A percentile compares a stretch with the other conserved stretches of the same genome.
Evolutionary conservation across 2,888 invertebrate species (phyloP).

Genomic region (Heliothis peltigera): DNA sequence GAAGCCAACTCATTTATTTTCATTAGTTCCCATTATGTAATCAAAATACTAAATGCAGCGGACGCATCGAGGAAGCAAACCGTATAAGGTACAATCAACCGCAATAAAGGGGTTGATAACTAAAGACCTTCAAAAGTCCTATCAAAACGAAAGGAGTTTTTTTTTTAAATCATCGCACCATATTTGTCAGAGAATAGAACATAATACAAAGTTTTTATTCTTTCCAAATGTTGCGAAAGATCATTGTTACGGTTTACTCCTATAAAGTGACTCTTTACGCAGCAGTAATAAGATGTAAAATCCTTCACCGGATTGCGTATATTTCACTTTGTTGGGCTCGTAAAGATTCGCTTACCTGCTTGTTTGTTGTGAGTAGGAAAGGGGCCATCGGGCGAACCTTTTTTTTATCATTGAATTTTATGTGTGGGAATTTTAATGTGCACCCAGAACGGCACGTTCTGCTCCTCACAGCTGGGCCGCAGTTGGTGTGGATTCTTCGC

Average conservation of each 20-base stretch:
- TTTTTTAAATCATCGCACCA: constrained; percentile 66
- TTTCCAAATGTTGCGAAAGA: constrained; percentile 73
- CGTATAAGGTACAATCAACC: constrained; percentile 68
- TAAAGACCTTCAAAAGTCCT: constrained; percentile 65
- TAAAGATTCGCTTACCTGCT: constrained; percentile 89
- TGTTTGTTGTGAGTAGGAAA: constrained; percentile 87
- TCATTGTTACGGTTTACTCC: constrained; percentile 70
- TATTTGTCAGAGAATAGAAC: constrained; percentile 71
- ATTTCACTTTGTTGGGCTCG: constrained; percentile 84
- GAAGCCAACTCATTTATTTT: constrained; percentile 67
- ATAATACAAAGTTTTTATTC: constrained; percentile 77
- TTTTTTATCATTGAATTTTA: constrained; percentile 85
- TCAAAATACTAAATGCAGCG: constrained; percentile 66
- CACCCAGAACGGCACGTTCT: constrained; percentile 87
- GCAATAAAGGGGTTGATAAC: constrained; percentile 67
- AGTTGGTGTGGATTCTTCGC: constrained; percentile 81
- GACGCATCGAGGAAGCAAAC: constrained; percentile 68
- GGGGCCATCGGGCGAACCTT: constrained; percentile 83
- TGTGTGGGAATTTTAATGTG: constrained; percentile 89
- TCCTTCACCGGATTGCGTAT: constrained; percentile 78
- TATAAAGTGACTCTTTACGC: constrained; percentile 75
- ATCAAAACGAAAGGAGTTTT: constrained; percentile 69
- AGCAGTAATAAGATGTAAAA: constrained; percentile 83
- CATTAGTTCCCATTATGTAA: constrained; percentile 71
- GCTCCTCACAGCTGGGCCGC: constrained; percentile 83